These are phyloP conservation scores for Dendrophyllia cribrosa DNA, from an alignment of 64 coral and sea anemone species.

Conservation along the genomic window DNA sequence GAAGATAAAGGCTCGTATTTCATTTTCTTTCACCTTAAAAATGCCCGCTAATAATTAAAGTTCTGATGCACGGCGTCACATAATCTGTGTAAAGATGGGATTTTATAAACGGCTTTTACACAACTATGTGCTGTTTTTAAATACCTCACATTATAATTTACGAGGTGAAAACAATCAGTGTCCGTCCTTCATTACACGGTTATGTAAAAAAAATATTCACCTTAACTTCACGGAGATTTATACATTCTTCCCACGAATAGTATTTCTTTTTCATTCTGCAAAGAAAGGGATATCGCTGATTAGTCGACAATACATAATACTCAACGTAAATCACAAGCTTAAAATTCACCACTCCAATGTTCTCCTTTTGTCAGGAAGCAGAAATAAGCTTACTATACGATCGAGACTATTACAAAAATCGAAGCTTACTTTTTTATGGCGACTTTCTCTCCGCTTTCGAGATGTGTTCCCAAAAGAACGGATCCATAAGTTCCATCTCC, in stretches of 20 bases:
- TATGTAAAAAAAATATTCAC: conserved; percentile 34
- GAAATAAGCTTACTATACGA: too few species aligned
- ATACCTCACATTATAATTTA: too few species aligned
- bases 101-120: too few species aligned
- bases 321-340: not conserved
- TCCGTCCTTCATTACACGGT: not conserved
- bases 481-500: conserved; percentile 99
- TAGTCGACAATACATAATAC: not conserved
- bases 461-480: conserved; percentile 86
- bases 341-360: not conserved
- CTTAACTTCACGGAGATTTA: conserved; percentile 98
- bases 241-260: conserved; percentile 98
- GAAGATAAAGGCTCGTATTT: too few species aligned
- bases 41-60: too few species aligned
- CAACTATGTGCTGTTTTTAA: too few species aligned
- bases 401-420: too few species aligned
- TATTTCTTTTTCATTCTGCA: conserved; percentile 99
- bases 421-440: conserved; percentile 96
- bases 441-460: conserved; percentile 95
- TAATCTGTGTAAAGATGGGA: too few species aligned
- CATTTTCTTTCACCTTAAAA: too few species aligned
- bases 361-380: too few species aligned
- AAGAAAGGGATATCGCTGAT: conserved; percentile 14
- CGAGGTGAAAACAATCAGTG: too few species aligned
- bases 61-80: too few species aligned